These are phyloP conservation scores for Xestoiulus laeticollis DNA, from an alignment of 2,888 invertebrate species.

Conservation along the genomic window DNA sequence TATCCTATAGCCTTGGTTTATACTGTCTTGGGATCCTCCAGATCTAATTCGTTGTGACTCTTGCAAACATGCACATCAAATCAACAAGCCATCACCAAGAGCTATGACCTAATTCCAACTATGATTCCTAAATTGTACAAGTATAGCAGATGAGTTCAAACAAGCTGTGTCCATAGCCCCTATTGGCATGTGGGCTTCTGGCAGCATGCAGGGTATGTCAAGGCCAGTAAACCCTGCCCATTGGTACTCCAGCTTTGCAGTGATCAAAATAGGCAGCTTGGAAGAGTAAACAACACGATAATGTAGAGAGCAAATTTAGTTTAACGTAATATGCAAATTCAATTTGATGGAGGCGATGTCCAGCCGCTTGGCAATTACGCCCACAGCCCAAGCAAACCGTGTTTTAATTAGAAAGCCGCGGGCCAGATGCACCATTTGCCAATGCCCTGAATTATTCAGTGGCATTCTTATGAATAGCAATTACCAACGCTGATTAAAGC, in stretches of 20 bases:
- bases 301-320: background rate
- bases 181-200: background rate
- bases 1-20: no score
- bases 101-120: no score
- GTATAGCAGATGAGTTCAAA: no score
- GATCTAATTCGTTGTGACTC: no score
- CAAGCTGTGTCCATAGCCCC: background rate
- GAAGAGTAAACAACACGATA: background rate
- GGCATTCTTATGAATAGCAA: constrained; percentile 12
- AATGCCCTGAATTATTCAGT: background rate
- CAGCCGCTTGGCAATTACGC: background rate
- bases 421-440: background rate
- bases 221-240: no score
- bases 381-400: background rate
- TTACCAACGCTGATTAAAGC: background rate
- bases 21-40: no score
- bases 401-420: background rate
- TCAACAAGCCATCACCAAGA: no score
- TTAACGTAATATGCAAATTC: constrained; percentile 17
- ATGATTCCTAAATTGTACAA: no score
- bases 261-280: background rate
- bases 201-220: background rate
- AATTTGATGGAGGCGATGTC: background rate
- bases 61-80: no score
- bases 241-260: background rate